Evolutionary conservation across 2,113 vertebrate species (phyloP), one percentile per base, ranked within the genome.

Genomic region (Aythya baeri): DNA sequence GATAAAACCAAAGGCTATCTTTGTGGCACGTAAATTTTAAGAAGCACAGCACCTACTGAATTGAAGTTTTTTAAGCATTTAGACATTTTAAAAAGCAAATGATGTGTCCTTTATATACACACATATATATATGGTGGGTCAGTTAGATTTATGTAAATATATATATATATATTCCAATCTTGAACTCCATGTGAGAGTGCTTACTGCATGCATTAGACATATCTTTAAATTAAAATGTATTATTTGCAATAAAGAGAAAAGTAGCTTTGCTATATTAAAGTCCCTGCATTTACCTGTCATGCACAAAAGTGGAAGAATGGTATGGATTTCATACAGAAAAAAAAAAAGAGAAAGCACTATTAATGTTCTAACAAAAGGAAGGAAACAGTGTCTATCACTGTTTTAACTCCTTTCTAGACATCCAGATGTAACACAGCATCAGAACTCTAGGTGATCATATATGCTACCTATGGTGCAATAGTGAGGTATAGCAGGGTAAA

Each of bases 401-500:
- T 43, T 75, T 59, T 49, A 75, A n/a, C 36, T 88, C 49, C 74
- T 70, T 31, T n/a, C 67, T 70, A 25, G 66, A 34, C 79, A 66
- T 88, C 52, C 67, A 59, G 58, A 29, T 83, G 25, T 72, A 87
- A 67, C 0, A 0, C 58, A 74, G 17, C 29, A 18, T 78, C 71
- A 75, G 89, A 83, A 41, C 50, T 74, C 77, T 55, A 57, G 81
- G 50, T 83, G 91, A 95, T 89, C 2, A 2, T 32, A 62, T 9
- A 18, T 1, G 4, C 63, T 88, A 46, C 78, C 75, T 41, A 20
- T 34, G 65, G 90, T 77, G 86, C 78, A 89, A 34, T 44, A 85
- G 73, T 43, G 59, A 94, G 27, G 80, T 49, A 75, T 36, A 75
- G 55, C 44, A 89, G 44, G 70, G 55, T 52, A 91, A 74, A 86